Evolutionary conservation across 2,888 invertebrate genomes (phyloP), one percentile per base, ranked within the genome.

Genomic region (Tinea trinotella): DNA sequence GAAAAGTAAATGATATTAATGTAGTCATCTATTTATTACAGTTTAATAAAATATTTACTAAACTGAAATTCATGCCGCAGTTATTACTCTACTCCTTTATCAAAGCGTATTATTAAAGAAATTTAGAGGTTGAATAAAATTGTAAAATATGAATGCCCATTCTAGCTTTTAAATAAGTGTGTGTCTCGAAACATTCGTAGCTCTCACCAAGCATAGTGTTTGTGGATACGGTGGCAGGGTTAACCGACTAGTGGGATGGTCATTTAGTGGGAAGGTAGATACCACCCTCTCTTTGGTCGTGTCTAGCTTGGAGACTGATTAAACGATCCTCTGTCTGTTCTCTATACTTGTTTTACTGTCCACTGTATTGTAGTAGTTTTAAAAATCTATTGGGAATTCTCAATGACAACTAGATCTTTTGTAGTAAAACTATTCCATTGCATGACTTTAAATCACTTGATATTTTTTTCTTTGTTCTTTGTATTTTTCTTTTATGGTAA

Each of bases 181-280:
- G 17, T 46, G 49, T 15, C 49, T 35, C 10, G 20, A 20, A 18
- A 17, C 22, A 20, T 46, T 18, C 69, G 76, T 73, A 70, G 70
- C 73, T 70, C 72, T 81, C 68, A 70, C 78, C 78, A 71, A 78
- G 75, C 73, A 71, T 52, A 78, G 73, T 80, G 81, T 81, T 82
- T 82, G 83, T 75, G 82, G 82, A 83, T 81, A 78, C 81, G 78
- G 80, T 75, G 74, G 80, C 76, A 66, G 79, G 79, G 79, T 78
- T 81, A 78, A 77, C 78, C 74, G 76, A 73, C 70, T 67, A 71
- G 76, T 78, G 81, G 79, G 83, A 74, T 82, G 82, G 83, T 83
- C 82, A 82, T 83, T 84, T 80, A 81, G 78, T 73, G 70, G 77
- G 77, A 79, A 76, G 75, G 75, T 71, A 61, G 66, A n/a, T 67